These are phyloP conservation scores for Eolophus roseicapilla DNA, from an alignment of 2,113 vertebrate species.

Conservation along the genomic window DNA sequence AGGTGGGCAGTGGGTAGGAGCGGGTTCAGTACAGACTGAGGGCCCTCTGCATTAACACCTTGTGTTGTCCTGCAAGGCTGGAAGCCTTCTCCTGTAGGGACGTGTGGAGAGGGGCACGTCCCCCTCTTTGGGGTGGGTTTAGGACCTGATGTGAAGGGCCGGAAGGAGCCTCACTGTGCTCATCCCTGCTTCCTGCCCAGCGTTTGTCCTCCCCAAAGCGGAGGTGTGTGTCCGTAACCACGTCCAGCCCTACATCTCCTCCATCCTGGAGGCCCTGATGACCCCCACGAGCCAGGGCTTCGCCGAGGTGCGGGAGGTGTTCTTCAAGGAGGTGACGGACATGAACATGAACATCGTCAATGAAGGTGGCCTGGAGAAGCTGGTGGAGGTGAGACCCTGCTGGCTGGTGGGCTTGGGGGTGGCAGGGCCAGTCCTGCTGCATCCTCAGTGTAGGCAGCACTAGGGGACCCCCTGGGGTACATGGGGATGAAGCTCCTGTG, in stretches of 20 bases:
- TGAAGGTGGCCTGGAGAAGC: constrained; percentile 83
- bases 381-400: constrained; percentile 85
- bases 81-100: not conserved
- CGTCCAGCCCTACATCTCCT: constrained; percentile 90
- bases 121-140: not conserved
- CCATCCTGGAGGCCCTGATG: constrained; percentile 97
- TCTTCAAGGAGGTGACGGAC: constrained; percentile 93
- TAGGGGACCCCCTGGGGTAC: not conserved
- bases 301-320: constrained; percentile 87
- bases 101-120: not conserved
- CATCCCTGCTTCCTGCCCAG: constrained; percentile 47
- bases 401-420: rapidly evolving
- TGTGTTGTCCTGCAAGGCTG: not conserved
- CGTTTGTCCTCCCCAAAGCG: constrained; percentile 86
- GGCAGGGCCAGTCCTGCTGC: not conserved
- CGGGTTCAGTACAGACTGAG: rapidly evolving
- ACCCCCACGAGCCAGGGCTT: constrained; percentile 95
- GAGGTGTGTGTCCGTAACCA: constrained; percentile 88
- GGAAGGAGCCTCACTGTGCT: not conserved
- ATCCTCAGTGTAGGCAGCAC: not conserved
- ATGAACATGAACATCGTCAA: constrained; percentile 94
- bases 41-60: not conserved
- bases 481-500: rapidly evolving
- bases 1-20: not conserved
- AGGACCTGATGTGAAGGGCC: not conserved